A percentile compares a stretch with the other conserved stretches of the same genome.
Evolutionary conservation across 2,113 vertebrate genomes (phyloP).

Genomic region (Centropus unirufus): DNA sequence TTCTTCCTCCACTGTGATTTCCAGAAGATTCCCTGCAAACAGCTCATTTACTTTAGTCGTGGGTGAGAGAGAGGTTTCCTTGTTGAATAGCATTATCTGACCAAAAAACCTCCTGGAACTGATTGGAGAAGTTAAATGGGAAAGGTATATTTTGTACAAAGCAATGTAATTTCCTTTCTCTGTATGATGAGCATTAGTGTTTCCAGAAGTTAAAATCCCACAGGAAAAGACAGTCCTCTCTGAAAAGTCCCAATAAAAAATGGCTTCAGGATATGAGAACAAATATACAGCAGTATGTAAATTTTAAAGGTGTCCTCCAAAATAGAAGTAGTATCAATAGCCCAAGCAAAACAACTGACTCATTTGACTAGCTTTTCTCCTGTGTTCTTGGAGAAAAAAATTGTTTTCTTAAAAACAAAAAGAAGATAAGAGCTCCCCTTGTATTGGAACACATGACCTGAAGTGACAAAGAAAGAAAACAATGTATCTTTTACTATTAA

Average conservation of each 20-base stretch:
- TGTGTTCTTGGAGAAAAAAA: neutral
- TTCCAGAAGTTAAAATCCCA: neutral
- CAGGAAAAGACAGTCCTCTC: neutral
- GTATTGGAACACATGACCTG: neutral
- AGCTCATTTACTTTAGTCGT: neutral
- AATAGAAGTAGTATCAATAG: neutral
- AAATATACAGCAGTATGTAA: neutral
- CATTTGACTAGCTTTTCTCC: neutral
- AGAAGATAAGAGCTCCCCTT: neutral
- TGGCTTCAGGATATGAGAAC: neutral
- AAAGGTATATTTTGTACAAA: neutral
- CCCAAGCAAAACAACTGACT: neutral
- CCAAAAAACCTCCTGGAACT: neutral
- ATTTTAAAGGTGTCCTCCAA: neutral
- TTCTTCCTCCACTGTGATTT: constrained; percentile 9
- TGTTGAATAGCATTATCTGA: neutral
- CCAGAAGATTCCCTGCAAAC: neutral
- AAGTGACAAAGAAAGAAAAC: neutral
- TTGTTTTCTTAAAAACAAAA: neutral
- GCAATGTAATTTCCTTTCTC: neutral
- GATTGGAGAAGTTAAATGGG: neutral
- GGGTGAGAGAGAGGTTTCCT: neutral
- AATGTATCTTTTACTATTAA: neutral
- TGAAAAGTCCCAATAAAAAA: neutral
- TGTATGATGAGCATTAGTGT: neutral